phyloP scores from a whole-genome alignment of 2,888 invertebrate genomes.

The Platynereis dumerilii region DNA sequence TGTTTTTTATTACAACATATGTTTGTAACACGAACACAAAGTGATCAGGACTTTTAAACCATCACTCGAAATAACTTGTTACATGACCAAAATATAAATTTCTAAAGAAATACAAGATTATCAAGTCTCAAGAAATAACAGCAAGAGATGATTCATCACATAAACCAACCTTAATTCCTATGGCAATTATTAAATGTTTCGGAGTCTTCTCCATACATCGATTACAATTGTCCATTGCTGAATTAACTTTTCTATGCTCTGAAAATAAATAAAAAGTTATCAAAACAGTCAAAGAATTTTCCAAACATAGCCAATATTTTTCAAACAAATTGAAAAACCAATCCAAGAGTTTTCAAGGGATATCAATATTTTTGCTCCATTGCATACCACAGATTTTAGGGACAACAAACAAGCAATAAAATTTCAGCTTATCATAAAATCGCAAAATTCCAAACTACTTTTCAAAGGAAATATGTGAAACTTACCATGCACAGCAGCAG shows the following conservation, averaged over 20 bases:
- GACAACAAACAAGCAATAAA: background rate
- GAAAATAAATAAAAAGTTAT: constrained; percentile 38
- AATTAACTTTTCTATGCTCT: constrained; percentile 73
- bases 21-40: background rate
- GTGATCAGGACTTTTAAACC: background rate
- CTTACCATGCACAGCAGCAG: constrained; percentile 63
- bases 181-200: constrained; percentile 73
- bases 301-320: too few relatives aligned
- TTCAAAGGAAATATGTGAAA: too few relatives aligned
- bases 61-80: background rate
- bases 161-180: constrained; percentile 36
- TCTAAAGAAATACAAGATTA: background rate
- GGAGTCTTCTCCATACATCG: constrained; percentile 84
- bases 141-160: background rate
- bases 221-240: constrained; percentile 79
- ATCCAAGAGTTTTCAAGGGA: too few relatives aligned
- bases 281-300: too few relatives aligned
- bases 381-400: background rate
- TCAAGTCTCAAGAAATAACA: too few relatives aligned
- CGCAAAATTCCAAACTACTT: too few relatives aligned
- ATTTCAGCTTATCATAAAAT: too few relatives aligned
- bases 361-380: too few relatives aligned
- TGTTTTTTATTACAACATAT: constrained; percentile 6
- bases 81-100: background rate
- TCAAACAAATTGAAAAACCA: too few relatives aligned